Conservation (phyloP, 2,113 vertebrate species). For the Lophura nycthemera region DNA sequence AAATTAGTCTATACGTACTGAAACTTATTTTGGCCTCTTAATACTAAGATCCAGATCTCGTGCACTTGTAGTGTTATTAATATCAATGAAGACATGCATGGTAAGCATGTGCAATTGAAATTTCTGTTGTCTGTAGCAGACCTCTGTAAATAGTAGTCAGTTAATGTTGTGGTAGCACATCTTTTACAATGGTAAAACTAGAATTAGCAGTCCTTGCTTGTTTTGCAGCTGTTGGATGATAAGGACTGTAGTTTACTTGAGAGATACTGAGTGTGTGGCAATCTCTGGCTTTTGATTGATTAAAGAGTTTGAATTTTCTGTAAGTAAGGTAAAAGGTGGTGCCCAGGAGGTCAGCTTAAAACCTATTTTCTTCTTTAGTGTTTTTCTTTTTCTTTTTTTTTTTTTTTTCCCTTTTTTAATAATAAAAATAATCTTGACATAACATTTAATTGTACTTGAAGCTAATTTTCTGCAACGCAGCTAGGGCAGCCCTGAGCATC, state of each 20-base stretch:
- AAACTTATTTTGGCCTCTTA: neutral
- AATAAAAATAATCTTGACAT: neutral
- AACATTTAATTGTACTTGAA: neutral
- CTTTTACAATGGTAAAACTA: neutral
- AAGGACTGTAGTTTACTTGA: neutral
- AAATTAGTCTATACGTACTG: neutral
- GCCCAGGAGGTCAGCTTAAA: neutral
- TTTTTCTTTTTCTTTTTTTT: neutral
- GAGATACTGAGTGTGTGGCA: neutral
- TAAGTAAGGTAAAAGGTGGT: neutral
- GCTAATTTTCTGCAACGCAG: neutral
- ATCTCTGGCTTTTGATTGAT: constrained; percentile 2
- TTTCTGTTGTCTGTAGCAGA: neutral
- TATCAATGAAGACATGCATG: neutral
- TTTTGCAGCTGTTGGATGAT: neutral
- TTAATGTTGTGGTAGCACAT: neutral
- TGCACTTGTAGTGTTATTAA: neutral
- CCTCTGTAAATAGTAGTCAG: neutral
- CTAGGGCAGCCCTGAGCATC: neutral
- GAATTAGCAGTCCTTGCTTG: neutral
- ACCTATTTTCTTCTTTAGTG: neutral
- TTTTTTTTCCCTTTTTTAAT: neutral
- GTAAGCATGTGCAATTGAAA: neutral
- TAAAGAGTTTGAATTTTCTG: constrained; percentile 22
- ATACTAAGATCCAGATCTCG: neutral